These are phyloP conservation scores for Cnemophilus loriae DNA, from an alignment of 2,113 vertebrate genomes.

Conservation along the genomic window DNA sequence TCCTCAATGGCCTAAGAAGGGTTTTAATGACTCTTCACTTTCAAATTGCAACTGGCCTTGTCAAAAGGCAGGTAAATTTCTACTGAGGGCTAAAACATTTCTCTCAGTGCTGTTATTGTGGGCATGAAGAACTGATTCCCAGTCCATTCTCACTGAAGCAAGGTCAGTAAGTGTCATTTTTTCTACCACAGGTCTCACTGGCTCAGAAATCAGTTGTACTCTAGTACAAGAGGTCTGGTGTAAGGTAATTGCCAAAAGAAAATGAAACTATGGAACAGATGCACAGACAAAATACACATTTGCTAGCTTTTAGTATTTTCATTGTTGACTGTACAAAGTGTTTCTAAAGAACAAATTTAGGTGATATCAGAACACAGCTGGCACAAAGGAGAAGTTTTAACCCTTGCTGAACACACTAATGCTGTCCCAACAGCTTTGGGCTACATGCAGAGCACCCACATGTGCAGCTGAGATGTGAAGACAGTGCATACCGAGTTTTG, in stretches of 20 bases:
- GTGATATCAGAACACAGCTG: not conserved
- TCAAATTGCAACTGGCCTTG: not conserved
- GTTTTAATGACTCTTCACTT: not conserved
- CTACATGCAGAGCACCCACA: not conserved
- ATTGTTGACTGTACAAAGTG: not conserved
- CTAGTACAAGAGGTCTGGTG: not conserved
- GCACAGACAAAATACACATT: not conserved
- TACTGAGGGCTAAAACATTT: not conserved
- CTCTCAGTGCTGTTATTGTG: not conserved
- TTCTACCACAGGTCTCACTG: not conserved
- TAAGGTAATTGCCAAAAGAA: not conserved
- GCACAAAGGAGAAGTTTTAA: not conserved
- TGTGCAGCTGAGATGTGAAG: not conserved
- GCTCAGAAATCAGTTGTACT: not conserved
- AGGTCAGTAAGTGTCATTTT: not conserved
- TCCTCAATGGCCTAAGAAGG: not conserved
- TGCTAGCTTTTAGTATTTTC: not conserved
- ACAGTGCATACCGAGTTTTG: not conserved
- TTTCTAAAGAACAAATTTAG: not conserved
- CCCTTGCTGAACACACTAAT: not conserved
- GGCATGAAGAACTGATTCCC: not conserved
- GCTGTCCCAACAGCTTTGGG: not conserved
- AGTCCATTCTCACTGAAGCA: not conserved
- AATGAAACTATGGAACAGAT: not conserved
- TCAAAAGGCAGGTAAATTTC: not conserved